phyloP scores from a whole-genome alignment of 2,797 vertebrate genomes.

The Falco columbarius region DNA sequence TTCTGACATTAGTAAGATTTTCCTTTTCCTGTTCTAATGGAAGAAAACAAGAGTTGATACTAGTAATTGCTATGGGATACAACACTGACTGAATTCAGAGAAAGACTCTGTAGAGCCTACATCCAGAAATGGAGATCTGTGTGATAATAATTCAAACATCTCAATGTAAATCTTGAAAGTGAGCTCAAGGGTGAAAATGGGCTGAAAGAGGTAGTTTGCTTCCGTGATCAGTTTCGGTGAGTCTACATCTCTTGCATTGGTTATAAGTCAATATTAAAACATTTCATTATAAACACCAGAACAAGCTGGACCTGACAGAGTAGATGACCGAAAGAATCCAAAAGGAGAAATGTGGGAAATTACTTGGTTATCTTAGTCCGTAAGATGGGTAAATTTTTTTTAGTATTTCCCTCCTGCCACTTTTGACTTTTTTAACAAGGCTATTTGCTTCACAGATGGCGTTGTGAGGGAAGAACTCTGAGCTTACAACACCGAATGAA shows the following conservation, averaged over 20 bases:
- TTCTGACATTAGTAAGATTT: background rate
- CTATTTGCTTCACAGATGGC: background rate
- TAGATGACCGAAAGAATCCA: background rate
- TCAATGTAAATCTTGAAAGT: too few species aligned
- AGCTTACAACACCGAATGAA: background rate
- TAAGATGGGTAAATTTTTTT: background rate
- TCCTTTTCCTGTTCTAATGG: background rate
- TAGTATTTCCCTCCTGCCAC: background rate
- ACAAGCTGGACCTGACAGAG: background rate
- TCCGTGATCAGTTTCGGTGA: background rate
- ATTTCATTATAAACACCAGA: background rate
- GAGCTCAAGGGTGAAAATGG: background rate
- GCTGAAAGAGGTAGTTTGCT: background rate
- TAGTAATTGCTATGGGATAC: background rate
- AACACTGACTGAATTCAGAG: background rate
- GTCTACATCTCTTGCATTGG: background rate
- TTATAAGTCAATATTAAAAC: background rate
- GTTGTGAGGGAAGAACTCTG: background rate
- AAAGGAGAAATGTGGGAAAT: background rate
- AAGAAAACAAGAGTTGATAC: background rate
- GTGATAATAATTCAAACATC: background rate
- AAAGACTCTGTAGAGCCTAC: background rate
- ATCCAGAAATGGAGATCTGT: background rate
- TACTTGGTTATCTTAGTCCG: background rate
- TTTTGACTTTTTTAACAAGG: background rate